These are phyloP conservation scores for Dendrolimus pini DNA, from an alignment of 2,888 invertebrate species.

Conservation along the genomic window DNA sequence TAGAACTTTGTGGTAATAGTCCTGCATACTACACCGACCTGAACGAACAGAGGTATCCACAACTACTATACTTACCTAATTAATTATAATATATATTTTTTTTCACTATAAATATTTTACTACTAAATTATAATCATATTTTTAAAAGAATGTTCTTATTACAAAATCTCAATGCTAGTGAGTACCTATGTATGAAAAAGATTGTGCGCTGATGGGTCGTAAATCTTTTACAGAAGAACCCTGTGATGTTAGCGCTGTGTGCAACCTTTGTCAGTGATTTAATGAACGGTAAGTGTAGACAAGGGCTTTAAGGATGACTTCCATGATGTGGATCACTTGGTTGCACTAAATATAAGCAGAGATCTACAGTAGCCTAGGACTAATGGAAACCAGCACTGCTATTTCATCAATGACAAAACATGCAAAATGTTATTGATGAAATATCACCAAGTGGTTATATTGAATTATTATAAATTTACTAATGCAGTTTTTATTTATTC, in stretches of 20 bases:
- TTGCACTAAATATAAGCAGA: slow-evolving; percentile 35
- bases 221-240: slow-evolving; percentile 88
- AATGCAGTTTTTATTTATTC: slow-evolving; percentile 75
- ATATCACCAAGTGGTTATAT: slow-evolving; percentile 43
- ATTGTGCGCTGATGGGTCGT: slow-evolving; percentile 81
- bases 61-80: slow-evolving; percentile 64
- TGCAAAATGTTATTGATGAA: slow-evolving; percentile 38
- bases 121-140: slow-evolving; percentile 12
- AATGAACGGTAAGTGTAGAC: slow-evolving; percentile 82
- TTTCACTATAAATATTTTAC: slow-evolving; percentile 16
- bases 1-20: slow-evolving; percentile 79
- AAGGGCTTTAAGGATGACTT: slow-evolving; percentile 55
- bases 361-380: slow-evolving; percentile 50
- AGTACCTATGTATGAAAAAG: slow-evolving; percentile 43
- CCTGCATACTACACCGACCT: slow-evolving; percentile 78
- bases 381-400: slow-evolving; percentile 41
- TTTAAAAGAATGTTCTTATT: background rate
- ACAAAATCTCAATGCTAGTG: slow-evolving; percentile 28
- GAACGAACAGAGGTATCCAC: slow-evolving; percentile 76
- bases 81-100: slow-evolving; percentile 35
- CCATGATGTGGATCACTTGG: slow-evolving; percentile 45
- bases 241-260: slow-evolving; percentile 82
- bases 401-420: slow-evolving; percentile 39
- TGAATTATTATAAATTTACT: slow-evolving; percentile 55
- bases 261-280: slow-evolving; percentile 79